Evolutionary conservation across 2,113 vertebrate species (phyloP).

Genomic region (Scopus umbretta): DNA sequence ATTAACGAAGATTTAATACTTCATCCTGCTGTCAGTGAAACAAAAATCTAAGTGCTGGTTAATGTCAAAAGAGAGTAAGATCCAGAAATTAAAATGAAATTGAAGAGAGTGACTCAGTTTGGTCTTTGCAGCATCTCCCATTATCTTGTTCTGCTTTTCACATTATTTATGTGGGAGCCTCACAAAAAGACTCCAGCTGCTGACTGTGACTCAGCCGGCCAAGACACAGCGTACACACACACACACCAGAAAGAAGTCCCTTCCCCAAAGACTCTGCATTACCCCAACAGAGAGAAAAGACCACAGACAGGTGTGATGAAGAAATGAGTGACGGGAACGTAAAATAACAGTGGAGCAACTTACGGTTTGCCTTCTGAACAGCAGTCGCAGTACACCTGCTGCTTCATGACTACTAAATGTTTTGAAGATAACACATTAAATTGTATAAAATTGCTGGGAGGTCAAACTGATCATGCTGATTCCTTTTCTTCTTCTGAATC

Average conservation of each 20-base stretch:
- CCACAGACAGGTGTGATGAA: background rate
- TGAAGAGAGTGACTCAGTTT: background rate
- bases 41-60: background rate
- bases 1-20: background rate
- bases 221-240: background rate
- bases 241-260: background rate
- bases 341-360: background rate
- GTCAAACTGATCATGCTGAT: slow-evolving; percentile 6
- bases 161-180: background rate
- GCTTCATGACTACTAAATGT: background rate
- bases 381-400: background rate
- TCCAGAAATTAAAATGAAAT: background rate
- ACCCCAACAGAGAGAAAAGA: background rate
- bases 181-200: background rate
- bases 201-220: background rate
- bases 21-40: background rate
- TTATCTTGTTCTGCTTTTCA: background rate
- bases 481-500: background rate
- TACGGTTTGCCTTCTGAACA: background rate
- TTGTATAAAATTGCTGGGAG: background rate
- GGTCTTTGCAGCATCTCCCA: background rate
- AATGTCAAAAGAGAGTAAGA: background rate
- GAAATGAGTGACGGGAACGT: background rate
- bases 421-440: background rate
- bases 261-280: background rate